Percentiles rank a stretch among this genome's conserved stretches.
Conservation (phyloP, 2,797 vertebrate species). For the Glyptemys insculpta region DNA sequence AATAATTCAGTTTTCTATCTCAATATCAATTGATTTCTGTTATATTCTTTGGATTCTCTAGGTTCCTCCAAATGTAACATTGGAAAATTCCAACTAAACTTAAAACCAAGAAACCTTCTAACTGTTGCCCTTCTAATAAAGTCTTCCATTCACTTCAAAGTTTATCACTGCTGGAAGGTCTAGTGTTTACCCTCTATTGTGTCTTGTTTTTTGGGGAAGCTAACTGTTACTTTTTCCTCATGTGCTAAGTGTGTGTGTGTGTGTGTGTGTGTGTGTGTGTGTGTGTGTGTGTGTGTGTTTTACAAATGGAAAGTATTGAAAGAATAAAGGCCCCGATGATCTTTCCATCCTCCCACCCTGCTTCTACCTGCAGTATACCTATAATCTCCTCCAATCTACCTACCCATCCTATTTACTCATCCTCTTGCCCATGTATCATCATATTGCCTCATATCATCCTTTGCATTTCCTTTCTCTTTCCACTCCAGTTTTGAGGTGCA, state of each 20-base stretch:
- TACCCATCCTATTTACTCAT: not conserved
- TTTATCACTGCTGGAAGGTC: not conserved
- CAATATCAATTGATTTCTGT: not conserved
- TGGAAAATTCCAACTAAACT: not conserved
- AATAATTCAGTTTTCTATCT: not conserved
- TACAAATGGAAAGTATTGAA: not conserved
- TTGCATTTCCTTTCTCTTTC: not conserved
- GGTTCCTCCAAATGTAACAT: not conserved
- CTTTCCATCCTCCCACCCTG: not conserved
- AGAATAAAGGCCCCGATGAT: not conserved
- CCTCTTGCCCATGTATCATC: not conserved
- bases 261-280: too few relatives aligned
- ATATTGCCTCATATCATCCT: not conserved
- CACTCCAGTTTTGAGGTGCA: constrained; percentile 90
- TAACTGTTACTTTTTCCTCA: not conserved
- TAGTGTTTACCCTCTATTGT: not conserved
- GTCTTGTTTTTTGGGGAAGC: not conserved
- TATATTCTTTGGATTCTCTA: not conserved
- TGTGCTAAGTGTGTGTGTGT: not conserved
- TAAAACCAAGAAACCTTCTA: not conserved
- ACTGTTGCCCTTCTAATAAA: not conserved
- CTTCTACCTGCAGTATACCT: not conserved
- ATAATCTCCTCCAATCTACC: not conserved
- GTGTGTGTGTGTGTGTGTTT: not conserved
- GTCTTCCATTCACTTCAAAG: not conserved